Conservation (phyloP, 2,797 vertebrate genomes). For the Cetoscarus ocellatus region DNA sequence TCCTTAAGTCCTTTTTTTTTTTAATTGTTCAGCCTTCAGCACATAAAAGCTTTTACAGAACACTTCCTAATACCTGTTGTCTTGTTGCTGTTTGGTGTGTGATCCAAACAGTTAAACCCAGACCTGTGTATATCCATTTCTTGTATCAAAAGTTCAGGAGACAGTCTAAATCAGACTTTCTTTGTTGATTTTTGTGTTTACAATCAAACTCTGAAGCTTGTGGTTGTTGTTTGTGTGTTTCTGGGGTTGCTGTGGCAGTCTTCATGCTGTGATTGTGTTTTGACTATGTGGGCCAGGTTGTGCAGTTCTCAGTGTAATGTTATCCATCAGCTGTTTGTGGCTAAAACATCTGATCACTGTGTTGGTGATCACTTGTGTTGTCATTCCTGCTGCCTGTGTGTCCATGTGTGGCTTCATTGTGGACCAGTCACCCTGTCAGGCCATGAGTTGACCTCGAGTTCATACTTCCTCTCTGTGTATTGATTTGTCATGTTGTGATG, state of each 20-base stretch:
- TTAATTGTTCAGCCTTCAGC: neutral
- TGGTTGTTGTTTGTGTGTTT: slow-evolving; percentile 33
- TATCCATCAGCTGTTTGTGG: slow-evolving; percentile 20
- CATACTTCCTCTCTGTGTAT: neutral
- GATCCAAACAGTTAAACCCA: slow-evolving; percentile 24
- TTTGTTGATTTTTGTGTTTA: slow-evolving; percentile 11
- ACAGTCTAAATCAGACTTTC: slow-evolving; percentile 7
- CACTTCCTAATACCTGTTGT: neutral
- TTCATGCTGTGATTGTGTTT: slow-evolving; percentile 19
- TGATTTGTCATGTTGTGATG: slow-evolving; percentile 14
- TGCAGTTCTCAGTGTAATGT: slow-evolving; percentile 17
- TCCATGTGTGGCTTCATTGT: slow-evolving; percentile 28
- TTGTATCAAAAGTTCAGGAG: slow-evolving; percentile 7
- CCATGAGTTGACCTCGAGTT: neutral
- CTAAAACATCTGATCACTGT: slow-evolving; percentile 15
- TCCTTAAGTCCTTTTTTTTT: too few relatives aligned
- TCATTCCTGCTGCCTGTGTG: slow-evolving; percentile 4
- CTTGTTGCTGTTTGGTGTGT: too few relatives aligned
- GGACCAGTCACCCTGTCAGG: slow-evolving; percentile 8
- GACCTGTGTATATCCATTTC: slow-evolving; percentile 30
- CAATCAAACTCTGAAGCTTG: slow-evolving; percentile 4
- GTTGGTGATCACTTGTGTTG: slow-evolving; percentile 30
- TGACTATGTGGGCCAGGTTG: slow-evolving; percentile 6
- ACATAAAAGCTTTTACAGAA: slow-evolving; percentile 17
- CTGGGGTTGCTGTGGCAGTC: slow-evolving; percentile 19